Evolutionary conservation across 2,113 vertebrate genomes (phyloP), one percentile per base, ranked within the genome.

Genomic region (Rhinogobius similis): DNA sequence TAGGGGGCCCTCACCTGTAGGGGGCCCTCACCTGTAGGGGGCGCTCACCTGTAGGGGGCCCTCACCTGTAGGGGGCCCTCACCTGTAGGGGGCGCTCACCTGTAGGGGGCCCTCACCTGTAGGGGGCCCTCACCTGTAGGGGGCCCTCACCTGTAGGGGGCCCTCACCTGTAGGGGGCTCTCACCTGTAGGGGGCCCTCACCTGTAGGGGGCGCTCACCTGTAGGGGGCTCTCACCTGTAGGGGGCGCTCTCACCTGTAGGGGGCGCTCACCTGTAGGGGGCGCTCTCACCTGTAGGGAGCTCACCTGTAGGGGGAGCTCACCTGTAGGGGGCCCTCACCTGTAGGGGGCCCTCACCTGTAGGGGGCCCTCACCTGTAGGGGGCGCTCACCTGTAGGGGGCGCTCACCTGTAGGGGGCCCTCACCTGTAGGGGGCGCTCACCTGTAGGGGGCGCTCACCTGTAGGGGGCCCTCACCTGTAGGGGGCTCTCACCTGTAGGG

Each of bases 321-420:
- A 97, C 95, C 96, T 95, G 83, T 97, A 97, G 0, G 96, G 93
- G n/a, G n/a, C n/a, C n/a, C n/a, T n/a, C n/a, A n/a, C n/a, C n/a
- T n/a, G n/a, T n/a, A n/a, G n/a, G n/a, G n/a, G n/a, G n/a, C n/a
- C n/a, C n/a, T 12, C 10, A 12, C 39, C 39, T 12, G 39, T 12
- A 36, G 32, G 32, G 32, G 10, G 11, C 10, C 2, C 38, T 39
- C 10, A 12, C 39, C 39, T 12, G 39, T 12, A 41, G 39, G 1
- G 9, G 23, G 23, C n/a, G 2, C 46, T 48, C 18, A 21, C 46
- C 46, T 23, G 50, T 23, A 53, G n/a, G 0, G 20, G 16, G 7
- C 11, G 26, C 29, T 48, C 41, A 97, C 95, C 96, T 95, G 83
- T 97, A 97, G 0, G 96, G 93, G n/a, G n/a, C n/a, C n/a, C n/a